A percentile compares a stretch with the other conserved stretches of the same genome.
Evolutionary conservation across 2,888 invertebrate species (phyloP).

Genomic region (Tolmerus cingulatus): DNA sequence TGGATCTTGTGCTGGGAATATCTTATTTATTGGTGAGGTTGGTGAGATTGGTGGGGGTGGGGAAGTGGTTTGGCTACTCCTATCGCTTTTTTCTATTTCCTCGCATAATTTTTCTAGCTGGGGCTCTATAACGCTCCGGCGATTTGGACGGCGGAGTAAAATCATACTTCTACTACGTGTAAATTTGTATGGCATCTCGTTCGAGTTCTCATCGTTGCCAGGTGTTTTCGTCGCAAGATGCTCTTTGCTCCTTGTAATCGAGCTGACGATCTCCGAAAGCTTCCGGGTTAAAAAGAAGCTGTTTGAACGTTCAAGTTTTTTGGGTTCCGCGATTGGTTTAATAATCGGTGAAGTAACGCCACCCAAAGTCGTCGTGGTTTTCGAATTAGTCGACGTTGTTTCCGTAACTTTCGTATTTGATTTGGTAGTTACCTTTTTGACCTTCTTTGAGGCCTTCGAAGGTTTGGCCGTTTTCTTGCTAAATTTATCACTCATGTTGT

Average conservation of each 20-base stretch:
- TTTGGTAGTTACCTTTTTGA: not conserved
- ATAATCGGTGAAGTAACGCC: not conserved
- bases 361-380: not conserved
- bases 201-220: conserved; percentile 21
- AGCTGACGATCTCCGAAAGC: conserved; percentile 58
- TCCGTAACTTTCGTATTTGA: not conserved
- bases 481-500: conserved; percentile 5
- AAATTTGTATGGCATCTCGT: conserved; percentile 55
- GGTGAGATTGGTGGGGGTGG: conserved; percentile 3
- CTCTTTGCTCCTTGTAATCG: conserved; percentile 61
- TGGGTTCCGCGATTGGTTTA: not conserved
- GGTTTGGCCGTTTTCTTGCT: not conserved
- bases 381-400: not conserved
- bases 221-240: conserved; percentile 54
- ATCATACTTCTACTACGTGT: conserved; percentile 62
- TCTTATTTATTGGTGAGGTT: not conserved
- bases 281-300: conserved; percentile 61
- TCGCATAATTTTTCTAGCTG: conserved; percentile 61
- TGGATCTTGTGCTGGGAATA: not conserved
- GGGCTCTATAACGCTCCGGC: conserved; percentile 60
- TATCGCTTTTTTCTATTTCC: conserved; percentile 57
- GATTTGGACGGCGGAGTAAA: conserved; percentile 58
- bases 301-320: conserved; percentile 60
- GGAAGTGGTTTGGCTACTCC: conserved; percentile 53
- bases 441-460: not conserved